A percentile compares a stretch with the other conserved stretches of the same genome.
Evolutionary conservation across 2,113 vertebrate species (phyloP).

Genomic region (Oncorhynchus keta): DNA sequence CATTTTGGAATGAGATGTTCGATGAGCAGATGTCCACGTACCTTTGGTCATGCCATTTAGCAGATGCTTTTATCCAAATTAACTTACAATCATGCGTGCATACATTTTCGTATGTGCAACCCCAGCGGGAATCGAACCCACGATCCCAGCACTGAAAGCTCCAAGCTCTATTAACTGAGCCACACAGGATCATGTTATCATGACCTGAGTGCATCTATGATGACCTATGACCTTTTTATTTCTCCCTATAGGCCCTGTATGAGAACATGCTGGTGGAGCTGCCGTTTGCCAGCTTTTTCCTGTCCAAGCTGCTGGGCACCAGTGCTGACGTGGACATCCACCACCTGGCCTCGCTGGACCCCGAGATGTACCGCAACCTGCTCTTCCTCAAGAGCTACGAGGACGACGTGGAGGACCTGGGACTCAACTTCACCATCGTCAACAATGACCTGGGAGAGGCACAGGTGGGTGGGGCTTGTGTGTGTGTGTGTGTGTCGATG

Average conservation of each 20-base stretch:
- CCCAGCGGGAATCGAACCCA: too few relatives aligned
- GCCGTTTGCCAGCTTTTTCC: conserved; percentile 96
- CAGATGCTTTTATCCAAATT: too few relatives aligned
- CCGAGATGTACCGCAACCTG: conserved; percentile 94
- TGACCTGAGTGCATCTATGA: background rate
- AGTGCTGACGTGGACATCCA: conserved; percentile 98
- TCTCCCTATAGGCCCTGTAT: conserved; percentile 84
- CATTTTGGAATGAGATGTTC: too few relatives aligned
- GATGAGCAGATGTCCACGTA: too few relatives aligned
- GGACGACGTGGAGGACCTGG: conserved; percentile 93
- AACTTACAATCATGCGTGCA: too few relatives aligned
- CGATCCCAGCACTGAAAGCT: too few relatives aligned
- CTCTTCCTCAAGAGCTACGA: conserved; percentile 99
- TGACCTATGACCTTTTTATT: background rate
- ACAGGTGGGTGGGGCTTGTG: conserved; percentile 60
- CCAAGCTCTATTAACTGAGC: too few relatives aligned
- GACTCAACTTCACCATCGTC: conserved; percentile 96
- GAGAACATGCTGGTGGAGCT: conserved; percentile 99
- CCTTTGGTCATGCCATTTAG: too few relatives aligned
- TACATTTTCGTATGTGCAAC: too few relatives aligned
- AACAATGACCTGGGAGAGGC: conserved; percentile 98
- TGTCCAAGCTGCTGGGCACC: conserved; percentile 96
- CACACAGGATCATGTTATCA: background rate
- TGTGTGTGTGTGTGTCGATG: background rate
- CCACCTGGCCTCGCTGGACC: conserved; percentile 94